Evolutionary conservation across 92 coral and sea anemone genomes (phyloP), one percentile per base, ranked within the genome.

Genomic region (Desmophyllum pertusum): DNA sequence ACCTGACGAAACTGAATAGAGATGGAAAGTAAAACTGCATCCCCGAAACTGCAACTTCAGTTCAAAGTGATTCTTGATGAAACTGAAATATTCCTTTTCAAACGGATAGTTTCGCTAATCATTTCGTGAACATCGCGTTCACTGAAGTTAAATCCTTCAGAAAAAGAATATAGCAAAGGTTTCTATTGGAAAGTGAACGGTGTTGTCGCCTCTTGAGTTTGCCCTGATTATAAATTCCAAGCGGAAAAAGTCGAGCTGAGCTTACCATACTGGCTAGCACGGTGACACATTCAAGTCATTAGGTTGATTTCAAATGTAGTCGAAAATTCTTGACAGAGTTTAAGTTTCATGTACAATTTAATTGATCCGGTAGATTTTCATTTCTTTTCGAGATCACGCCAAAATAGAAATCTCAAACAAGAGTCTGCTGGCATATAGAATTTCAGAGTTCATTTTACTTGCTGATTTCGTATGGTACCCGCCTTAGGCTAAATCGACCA

Each of bases 1-100:
- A 80, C 75, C 84, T 66, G 75, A n/a, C n/a, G n/a, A 33, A 18
- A 45, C 35, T 14, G 61, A 51, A 51, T 14, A 18, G 14, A 74
- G 35, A 11, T 21, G 8, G 51, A 45, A 45, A 6, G 13, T 21
- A 10, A 3, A n/a, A n/a, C n/a, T n/a, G n/a, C n/a, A n/a, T n/a
- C n/a, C n/a, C n/a, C n/a, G n/a, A n/a, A n/a, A n/a, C n/a, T n/a
- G n/a, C n/a, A n/a, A n/a, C n/a, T n/a, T n/a, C n/a, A n/a, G n/a
- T n/a, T n/a, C n/a, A n/a, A n/a, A n/a, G n/a, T n/a, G n/a, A n/a
- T n/a, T n/a, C n/a, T n/a, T n/a, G 13, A 27, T 59, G 65, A 10
- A 48, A 59, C 2, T 25, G 65, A 59, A 59, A 59, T 59, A 13
- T 59, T 59, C 65, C 15, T 1, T 2, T 25, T 27, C 35, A 10